Conservation (phyloP, 1,140 invertebrate genomes). For the Trinorchestia longiramus region DNA sequence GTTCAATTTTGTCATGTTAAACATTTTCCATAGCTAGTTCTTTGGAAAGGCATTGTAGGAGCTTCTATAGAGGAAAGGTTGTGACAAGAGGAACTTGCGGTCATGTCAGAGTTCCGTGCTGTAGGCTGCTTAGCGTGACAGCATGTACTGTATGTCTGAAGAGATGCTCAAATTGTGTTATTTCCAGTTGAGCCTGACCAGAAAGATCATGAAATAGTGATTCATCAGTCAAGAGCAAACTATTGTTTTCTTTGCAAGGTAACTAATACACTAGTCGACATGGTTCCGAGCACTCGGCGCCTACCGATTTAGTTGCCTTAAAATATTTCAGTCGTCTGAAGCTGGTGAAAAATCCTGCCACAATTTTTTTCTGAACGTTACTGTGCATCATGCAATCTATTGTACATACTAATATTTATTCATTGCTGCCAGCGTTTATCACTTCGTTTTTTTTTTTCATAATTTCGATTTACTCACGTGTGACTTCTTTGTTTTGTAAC, state of each 20-base stretch:
- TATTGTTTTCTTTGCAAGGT: neutral
- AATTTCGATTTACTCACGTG: no score
- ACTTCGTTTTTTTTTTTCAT: no score
- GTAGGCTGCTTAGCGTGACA: neutral
- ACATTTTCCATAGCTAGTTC: neutral
- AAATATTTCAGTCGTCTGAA: no score
- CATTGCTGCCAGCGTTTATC: no score
- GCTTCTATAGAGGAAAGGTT: neutral
- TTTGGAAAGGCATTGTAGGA: neutral
- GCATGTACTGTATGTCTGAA: neutral
- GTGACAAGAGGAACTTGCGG: neutral
- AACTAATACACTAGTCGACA: no score
- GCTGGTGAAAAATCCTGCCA: no score
- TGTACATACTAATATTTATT: no score
- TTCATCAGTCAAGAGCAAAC: neutral
- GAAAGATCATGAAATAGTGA: neutral
- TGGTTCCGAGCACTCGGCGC: no score
- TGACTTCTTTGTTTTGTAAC: no score
- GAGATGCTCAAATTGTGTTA: neutral
- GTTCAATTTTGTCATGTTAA: neutral
- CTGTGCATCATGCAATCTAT: no score
- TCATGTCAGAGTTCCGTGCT: neutral
- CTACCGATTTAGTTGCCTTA: no score
- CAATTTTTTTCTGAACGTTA: no score
- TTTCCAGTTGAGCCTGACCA: neutral